Conservation (phyloP, 2,113 vertebrate species). For the Pteronura brasiliensis region DNA sequence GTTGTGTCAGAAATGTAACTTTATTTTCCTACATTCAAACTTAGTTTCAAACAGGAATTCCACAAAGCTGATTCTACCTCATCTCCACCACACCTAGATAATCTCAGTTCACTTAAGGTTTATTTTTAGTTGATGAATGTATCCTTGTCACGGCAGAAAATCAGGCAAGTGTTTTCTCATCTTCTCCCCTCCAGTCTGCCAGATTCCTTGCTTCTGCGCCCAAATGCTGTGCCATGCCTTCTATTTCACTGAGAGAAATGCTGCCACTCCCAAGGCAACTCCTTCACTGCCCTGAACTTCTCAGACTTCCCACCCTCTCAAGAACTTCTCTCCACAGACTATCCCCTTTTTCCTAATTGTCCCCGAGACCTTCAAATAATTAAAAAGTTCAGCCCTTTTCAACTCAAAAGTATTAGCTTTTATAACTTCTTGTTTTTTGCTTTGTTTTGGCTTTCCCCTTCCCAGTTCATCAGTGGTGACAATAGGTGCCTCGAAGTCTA, state of each 20-base stretch:
- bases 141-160: not conserved
- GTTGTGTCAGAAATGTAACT: not conserved
- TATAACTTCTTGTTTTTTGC: not conserved
- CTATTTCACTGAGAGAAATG: not conserved
- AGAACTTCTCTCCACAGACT: not conserved
- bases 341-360: not conserved
- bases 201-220: not conserved
- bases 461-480: not conserved
- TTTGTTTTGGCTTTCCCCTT: not conserved
- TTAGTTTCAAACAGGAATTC: not conserved
- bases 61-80: not conserved
- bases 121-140: not conserved
- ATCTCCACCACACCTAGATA: not conserved
- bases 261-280: not conserved
- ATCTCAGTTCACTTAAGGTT: not conserved
- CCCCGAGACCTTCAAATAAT: not conserved
- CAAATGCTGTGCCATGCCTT: not conserved
- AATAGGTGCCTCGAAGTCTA: not conserved
- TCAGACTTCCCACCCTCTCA: not conserved
- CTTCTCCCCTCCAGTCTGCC: not conserved
- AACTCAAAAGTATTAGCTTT: not conserved
- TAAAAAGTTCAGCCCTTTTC: not conserved
- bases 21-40: not conserved
- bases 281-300: not conserved
- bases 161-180: not conserved